phyloP scores from a whole-genome alignment of 1,140 invertebrate genomes.

The Drosophila ercepeae region DNA sequence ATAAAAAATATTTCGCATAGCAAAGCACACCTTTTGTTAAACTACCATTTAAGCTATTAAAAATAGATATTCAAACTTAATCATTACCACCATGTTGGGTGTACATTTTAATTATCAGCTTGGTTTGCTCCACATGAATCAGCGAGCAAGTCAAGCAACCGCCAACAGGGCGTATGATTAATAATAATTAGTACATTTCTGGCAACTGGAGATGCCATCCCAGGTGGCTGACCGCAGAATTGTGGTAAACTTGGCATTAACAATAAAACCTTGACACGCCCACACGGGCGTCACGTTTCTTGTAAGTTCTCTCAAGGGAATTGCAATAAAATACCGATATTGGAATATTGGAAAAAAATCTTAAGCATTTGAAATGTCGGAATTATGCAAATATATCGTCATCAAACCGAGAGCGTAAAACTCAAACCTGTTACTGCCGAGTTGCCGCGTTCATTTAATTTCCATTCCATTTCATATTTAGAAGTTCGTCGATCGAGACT shows the following conservation, averaged over 20 bases:
- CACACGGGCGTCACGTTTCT: constrained; percentile 38
- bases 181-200: constrained; percentile 19
- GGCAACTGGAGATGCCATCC: constrained; percentile 16
- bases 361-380: constrained; percentile 37
- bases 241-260: constrained; percentile 1
- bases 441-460: constrained; percentile 60
- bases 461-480: constrained; percentile 77
- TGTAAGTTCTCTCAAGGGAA: constrained; percentile 16
- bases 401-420: constrained; percentile 32
- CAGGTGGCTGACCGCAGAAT: constrained; percentile 37
- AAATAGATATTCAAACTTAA: neutral
- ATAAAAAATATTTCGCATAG: neutral
- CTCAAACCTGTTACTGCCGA: constrained; percentile 54
- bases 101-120: constrained; percentile 8
- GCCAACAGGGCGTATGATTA: constrained; percentile 62
- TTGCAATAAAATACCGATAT: constrained; percentile 17
- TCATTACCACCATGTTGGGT: neutral
- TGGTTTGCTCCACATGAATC: constrained; percentile 16
- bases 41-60: neutral
- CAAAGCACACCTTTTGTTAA: neutral
- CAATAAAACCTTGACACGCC: constrained; percentile 40
- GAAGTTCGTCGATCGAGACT: constrained; percentile 56
- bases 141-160: constrained; percentile 9
- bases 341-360: constrained; percentile 10
- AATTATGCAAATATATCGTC: constrained; percentile 48